Base-by-base conservation (phyloP, 1,140 invertebrate genomes). In the Parasteatoda tepidariorum region DNA sequence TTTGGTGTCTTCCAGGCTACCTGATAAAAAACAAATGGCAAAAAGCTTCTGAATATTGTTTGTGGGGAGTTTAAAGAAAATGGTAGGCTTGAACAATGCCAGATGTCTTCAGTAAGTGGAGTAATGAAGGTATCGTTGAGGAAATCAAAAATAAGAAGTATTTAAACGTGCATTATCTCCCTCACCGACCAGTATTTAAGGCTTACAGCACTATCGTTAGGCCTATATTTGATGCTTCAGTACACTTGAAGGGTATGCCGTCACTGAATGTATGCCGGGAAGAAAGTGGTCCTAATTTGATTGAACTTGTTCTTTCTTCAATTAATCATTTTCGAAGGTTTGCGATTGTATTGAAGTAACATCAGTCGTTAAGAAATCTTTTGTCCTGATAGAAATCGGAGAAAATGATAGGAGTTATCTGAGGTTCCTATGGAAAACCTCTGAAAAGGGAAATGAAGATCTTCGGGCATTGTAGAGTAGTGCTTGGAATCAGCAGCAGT, bases 51-150 rank as follows among this genome's bases (percentile, higher is more conserved):
- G 38, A 2, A 48, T 48, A 4, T 18, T 48, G 1, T 4, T 4
- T 48, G 18, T 48, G 18, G 18, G 4, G 18, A 48, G 38, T 18
- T 48, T 0, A 48, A 48, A 4, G 18, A 48, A 48, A 9, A 48
- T 4, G 18, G 38, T 48, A 48, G 4, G 38, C 38, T 48, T 61
- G 71, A 59, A 62, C 28, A 33, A 22, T 75, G 61, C 59, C 85
- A 74, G 57, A 82, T 30, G 84, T 89, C 22, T 87, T 89, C 30
- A 33, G 86, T 1, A 84, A 86, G 22, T 88, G 87, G 88, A 2
- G 84, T 4, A 54, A 84, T 1, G 79, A 88, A 33, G 86, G 85
- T 84, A 54, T 89, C 84, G 86, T 87, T 7, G 86, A 89, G 75
- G 71, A 75, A 54, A 86, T 87, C 34, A 85, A 87, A 26, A 79